Evolutionary conservation across 1,140 invertebrate genomes (phyloP).

Genomic region (Drosophila gunungcola): DNA sequence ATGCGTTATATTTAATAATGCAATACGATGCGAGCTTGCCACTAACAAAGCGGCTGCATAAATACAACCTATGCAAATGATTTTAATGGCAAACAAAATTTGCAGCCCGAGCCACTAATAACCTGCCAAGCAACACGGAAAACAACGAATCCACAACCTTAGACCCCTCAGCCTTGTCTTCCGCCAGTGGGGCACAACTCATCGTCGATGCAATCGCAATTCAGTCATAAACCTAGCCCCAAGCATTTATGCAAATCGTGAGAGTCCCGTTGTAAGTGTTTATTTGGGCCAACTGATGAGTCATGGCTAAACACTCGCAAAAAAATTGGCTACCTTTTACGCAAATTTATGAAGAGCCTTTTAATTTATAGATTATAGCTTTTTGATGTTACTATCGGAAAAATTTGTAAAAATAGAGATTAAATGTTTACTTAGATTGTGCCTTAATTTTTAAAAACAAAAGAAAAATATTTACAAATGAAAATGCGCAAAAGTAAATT

Average conservation of each 20-base stretch:
- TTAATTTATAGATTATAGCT: too few relatives aligned
- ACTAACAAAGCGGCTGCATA: slow-evolving; percentile 52
- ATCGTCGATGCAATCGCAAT: slow-evolving; percentile 56
- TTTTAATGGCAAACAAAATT: slow-evolving; percentile 72
- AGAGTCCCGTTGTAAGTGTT: slow-evolving; percentile 20
- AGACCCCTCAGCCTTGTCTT: not conserved
- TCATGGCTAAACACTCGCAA: not conserved
- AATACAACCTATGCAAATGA: slow-evolving; percentile 72
- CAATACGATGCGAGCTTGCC: slow-evolving; percentile 52
- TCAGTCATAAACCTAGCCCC: slow-evolving; percentile 69
- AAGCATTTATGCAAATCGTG: slow-evolving; percentile 67
- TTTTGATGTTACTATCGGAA: too few relatives aligned
- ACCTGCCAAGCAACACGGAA: slow-evolving; percentile 43
- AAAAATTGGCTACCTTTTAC: not conserved
- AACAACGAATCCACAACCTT: slow-evolving; percentile 16
- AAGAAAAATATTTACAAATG: too few relatives aligned
- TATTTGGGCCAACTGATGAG: slow-evolving; percentile 1
- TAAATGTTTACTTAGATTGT: too few relatives aligned
- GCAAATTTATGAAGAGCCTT: too few relatives aligned
- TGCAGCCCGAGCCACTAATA: slow-evolving; percentile 60
- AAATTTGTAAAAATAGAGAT: too few relatives aligned
- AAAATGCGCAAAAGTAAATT: too few relatives aligned
- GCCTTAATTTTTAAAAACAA: too few relatives aligned
- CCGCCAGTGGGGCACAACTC: slow-evolving; percentile 13
- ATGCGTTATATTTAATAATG: slow-evolving; percentile 74